Evolutionary conservation across 1,140 invertebrate genomes (phyloP), one percentile per base, ranked within the genome.

Genomic region (Druon quercuslanigerum): DNA sequence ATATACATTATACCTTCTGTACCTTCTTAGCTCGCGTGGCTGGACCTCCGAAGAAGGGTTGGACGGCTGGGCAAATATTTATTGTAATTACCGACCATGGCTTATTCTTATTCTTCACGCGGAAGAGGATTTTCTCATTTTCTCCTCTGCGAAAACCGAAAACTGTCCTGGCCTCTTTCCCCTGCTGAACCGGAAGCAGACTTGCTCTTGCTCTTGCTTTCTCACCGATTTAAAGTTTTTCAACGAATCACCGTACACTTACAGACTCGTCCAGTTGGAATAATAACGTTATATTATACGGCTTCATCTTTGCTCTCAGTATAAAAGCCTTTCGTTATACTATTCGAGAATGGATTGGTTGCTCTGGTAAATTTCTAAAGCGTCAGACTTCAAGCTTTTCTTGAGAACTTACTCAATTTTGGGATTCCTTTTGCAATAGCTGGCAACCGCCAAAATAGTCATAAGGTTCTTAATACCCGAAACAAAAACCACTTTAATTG

Each of bases 61-160:
- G 81, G 85, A 82, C 90, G 90, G 90, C 90, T 91, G 90, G 88
- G 82, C 82, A 91, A 91, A 91, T 91, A 91, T 91, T 91, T 91
- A 89, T 90, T 87, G 86, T 88, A 91, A 91, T 91, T 91, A 90
- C 86, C 85, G 73, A 70, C 71, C 14, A 20, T 72, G 73, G 77
- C 17, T 16, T 66, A 14, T 40, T 66, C 60, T 66, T 33, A 66
- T 83, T 83, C 81, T 81, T 79, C 79, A 46, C 40, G 13, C 17
- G 19, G 78, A 75, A 72, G 60, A 8, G 50, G 78, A 82, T 83
- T 85, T 85, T 73, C 77, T 75, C 70, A 1, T 16, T 70, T 71
- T 74, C 40, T 56, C 16, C 17, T 19, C n/a, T 51, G 72, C 51
- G 76, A 33, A 33, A 33, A 5, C 25, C 25, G 25, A 74, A n/a